Percentiles rank a stretch among this genome's conserved stretches.
Conservation (phyloP, 2,888 invertebrate genomes). For the Oxystoma pomonae region DNA sequence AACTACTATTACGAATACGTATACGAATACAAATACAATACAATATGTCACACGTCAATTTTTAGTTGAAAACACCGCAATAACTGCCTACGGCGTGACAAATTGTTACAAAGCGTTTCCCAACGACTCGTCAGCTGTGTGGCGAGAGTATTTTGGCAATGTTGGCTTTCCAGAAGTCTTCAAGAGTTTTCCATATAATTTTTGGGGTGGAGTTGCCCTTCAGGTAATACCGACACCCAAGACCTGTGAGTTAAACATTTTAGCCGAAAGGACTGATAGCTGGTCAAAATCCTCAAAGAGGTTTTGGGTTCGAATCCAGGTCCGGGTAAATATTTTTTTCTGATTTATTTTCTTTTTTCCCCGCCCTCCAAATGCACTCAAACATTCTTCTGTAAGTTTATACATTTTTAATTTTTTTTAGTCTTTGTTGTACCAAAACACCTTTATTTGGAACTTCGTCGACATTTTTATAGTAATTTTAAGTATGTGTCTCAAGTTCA, state of each 20-base stretch:
- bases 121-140: slow-evolving; percentile 2
- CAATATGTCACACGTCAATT: too few relatives aligned
- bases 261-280: too few relatives aligned
- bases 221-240: too few relatives aligned
- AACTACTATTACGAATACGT: too few relatives aligned
- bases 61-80: slow-evolving; percentile 27
- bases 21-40: too few relatives aligned
- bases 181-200: slow-evolving; percentile 19
- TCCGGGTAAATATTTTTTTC: too few relatives aligned
- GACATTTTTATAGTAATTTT: slow-evolving; percentile 30
- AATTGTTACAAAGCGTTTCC: slow-evolving; percentile 2
- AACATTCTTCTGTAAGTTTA: too few relatives aligned
- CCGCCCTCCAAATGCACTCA: too few relatives aligned
- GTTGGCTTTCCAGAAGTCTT: slow-evolving; percentile 21
- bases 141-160: slow-evolving; percentile 16
- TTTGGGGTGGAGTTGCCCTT: slow-evolving; percentile 22
- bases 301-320: too few relatives aligned
- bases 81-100: background rate
- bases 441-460: slow-evolving; percentile 29
- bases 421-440: slow-evolving; percentile 28
- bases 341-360: too few relatives aligned
- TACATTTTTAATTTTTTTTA: slow-evolving; percentile 16
- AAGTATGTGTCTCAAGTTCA: slow-evolving; percentile 26
- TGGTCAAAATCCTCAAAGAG: too few relatives aligned
- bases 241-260: too few relatives aligned